Percentiles rank a stretch among this genome's conserved stretches.
These are phyloP conservation scores for Pungitius pungitius DNA, from an alignment of 2,113 vertebrate genomes.

Conservation along the genomic window DNA sequence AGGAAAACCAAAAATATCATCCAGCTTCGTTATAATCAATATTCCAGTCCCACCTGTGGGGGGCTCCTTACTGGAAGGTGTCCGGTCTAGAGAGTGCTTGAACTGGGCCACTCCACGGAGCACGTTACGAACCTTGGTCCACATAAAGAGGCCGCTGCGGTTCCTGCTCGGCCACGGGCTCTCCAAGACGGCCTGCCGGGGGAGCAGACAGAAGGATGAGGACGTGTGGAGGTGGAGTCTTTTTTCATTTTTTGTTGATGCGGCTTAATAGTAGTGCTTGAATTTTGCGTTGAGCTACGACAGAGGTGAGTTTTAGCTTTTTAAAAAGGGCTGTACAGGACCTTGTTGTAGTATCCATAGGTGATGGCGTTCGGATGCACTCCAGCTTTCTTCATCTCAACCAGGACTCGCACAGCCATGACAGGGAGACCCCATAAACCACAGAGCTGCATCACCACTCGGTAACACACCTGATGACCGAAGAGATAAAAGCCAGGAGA, in stretches of 20 bases:
- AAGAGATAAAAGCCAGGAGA: not conserved
- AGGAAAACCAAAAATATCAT: not conserved
- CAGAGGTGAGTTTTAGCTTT: not conserved
- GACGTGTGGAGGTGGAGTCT: rapidly evolving
- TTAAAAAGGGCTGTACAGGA: slow-evolving; percentile 54
- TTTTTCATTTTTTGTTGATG: not conserved
- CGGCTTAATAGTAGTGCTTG: not conserved
- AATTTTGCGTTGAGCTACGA: not conserved
- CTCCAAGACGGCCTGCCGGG: slow-evolving; percentile 90
- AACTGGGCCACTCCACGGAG: slow-evolving; percentile 90
- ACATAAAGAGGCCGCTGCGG: slow-evolving; percentile 94
- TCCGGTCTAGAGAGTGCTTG: slow-evolving; percentile 82
- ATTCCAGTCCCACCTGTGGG: slow-evolving; percentile 80
- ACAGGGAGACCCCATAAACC: slow-evolving; percentile 93
- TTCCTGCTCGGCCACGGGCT: slow-evolving; percentile 94
- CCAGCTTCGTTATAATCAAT: not conserved
- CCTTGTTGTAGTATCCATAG: slow-evolving; percentile 99
- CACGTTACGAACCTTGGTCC: slow-evolving; percentile 95
- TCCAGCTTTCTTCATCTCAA: slow-evolving; percentile 97
- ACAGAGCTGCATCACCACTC: slow-evolving; percentile 97
- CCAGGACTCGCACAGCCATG: slow-evolving; percentile 93
- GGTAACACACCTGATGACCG: slow-evolving; percentile 91
- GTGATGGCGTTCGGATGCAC: slow-evolving; percentile 96
- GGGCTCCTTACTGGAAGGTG: slow-evolving; percentile 63
- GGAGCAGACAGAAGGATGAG: not conserved